Base-by-base conservation (phyloP, 2,797 vertebrate genomes). In the Acomys russatus region DNA sequence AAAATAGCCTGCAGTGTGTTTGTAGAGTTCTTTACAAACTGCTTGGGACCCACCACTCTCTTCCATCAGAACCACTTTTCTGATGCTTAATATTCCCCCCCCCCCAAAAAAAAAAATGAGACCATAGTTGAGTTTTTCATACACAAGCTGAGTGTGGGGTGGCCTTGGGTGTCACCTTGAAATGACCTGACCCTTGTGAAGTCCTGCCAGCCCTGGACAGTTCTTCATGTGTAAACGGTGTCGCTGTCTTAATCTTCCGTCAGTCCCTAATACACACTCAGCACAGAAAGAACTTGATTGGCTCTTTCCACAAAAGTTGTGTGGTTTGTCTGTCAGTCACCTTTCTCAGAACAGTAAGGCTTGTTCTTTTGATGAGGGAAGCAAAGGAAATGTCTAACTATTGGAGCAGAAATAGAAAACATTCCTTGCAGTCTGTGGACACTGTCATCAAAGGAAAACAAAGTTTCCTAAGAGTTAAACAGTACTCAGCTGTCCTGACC, bases 351-450 rank as follows among this genome's bases (percentile, higher is more conserved):
- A 44, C 68, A 94, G 59, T 94, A 93, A 97, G 84, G 88, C 66
- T 96, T 89, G 49, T 23, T 61, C 93, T 97, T 90, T 82, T 30
- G 25, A 92, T 73, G 63, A 82, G 68, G n/a, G 80, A 91, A 91
- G 63, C 10, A 9, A 63, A 61, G 63, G 63, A 96, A 92, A 84
- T 92, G 89, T 63, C 71, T 93, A 38, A 44, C 88, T 44, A 33
- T 91, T 33, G 70, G 91, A 97, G 93, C 71, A 89, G 56, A 84
- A 61, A 14, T 88, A 80, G 78, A 90, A 56, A 93, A 88, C 25
- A 78, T 87, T 93, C 91, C 87, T 96, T 97, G 96, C 94, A 88
- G 94, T 86, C 91, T 84, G 44, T 68, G 87, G 77, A 97, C 93
- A 91, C 83, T 89, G 91, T 94, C 91, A 76, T 92, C 97, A 96